Conservation (phyloP, 1,140 invertebrate genomes). For the Hyles euphorbiae region DNA sequence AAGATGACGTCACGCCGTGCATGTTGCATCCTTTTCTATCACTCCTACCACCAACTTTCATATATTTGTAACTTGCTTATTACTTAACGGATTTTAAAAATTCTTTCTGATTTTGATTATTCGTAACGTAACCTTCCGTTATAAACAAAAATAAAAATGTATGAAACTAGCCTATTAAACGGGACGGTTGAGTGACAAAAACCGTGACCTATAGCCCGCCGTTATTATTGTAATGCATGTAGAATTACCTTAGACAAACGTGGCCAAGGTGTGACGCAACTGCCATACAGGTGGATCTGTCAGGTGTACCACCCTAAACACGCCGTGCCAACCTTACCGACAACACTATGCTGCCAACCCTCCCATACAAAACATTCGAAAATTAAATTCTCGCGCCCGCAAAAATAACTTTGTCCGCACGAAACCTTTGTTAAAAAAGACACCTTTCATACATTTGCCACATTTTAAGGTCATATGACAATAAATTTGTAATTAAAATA, state of each 20-base stretch:
- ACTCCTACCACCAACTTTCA: too few relatives aligned
- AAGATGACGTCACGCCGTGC: too few relatives aligned
- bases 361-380: constrained; percentile 5
- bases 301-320: constrained; percentile 51
- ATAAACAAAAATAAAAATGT: too few relatives aligned
- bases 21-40: too few relatives aligned
- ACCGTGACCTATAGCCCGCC: constrained; percentile 32
- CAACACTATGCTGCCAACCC: constrained; percentile 7
- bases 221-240: constrained; percentile 37
- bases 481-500: constrained; percentile 47
- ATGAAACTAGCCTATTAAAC: too few relatives aligned
- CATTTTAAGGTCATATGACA: constrained; percentile 39
- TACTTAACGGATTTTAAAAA: too few relatives aligned
- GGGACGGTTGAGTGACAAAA: constrained; percentile 19
- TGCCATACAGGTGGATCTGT: constrained; percentile 55
- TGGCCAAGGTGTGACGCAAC: constrained; percentile 50
- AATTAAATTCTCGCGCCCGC: not conserved
- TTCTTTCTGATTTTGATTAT: too few relatives aligned
- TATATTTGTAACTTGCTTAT: too few relatives aligned
- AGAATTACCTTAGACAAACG: constrained; percentile 21
- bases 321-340: constrained; percentile 11
- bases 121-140: too few relatives aligned
- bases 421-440: constrained; percentile 39
- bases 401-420: constrained; percentile 10
- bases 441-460: constrained; percentile 48